These are phyloP conservation scores for Drosophila kohkoa DNA, from an alignment of 1,140 invertebrate species.

Conservation along the genomic window DNA sequence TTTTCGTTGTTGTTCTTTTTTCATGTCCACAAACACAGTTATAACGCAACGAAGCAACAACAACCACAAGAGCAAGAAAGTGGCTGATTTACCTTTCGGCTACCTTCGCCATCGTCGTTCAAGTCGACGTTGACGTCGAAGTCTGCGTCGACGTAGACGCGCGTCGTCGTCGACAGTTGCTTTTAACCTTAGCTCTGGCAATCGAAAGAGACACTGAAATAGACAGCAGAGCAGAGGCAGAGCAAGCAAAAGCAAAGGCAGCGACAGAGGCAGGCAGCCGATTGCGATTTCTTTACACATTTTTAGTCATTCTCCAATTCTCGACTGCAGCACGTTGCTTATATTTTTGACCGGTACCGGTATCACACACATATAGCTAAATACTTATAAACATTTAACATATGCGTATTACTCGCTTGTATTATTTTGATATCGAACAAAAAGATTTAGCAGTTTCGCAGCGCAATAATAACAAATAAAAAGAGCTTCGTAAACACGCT, in stretches of 20 bases:
- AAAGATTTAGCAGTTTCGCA: conserved; percentile 20
- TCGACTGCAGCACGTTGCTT: conserved; percentile 31
- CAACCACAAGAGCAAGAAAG: conserved; percentile 42
- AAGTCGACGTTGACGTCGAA: conserved; percentile 2
- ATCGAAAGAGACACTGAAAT: conserved; percentile 47
- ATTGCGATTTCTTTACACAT: conserved; percentile 50
- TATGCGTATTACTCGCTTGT: background rate
- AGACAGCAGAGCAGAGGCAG: conserved; percentile 19
- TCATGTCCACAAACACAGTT: conserved; percentile 43
- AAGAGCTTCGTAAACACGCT: conserved; percentile 17
- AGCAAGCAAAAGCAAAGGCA: too few species aligned
- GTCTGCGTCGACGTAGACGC: conserved; percentile 12
- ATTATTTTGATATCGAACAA: conserved; percentile 21
- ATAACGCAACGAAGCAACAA: conserved; percentile 50
- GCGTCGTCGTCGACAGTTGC: conserved; percentile 38
- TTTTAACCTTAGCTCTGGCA: conserved; percentile 75
- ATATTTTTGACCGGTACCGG: conserved; percentile 32
- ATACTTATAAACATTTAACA: background rate
- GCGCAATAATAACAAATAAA: conserved; percentile 13
- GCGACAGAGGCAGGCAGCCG: conserved; percentile 6
- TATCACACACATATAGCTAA: background rate
- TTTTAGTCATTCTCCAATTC: conserved; percentile 49
- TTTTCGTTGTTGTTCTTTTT: conserved; percentile 6
- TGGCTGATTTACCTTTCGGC: conserved; percentile 55
- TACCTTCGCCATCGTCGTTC: conserved; percentile 41